phyloP scores from a whole-genome alignment of 2,113 vertebrate genomes.

The Phyllostomus hastatus region DNA sequence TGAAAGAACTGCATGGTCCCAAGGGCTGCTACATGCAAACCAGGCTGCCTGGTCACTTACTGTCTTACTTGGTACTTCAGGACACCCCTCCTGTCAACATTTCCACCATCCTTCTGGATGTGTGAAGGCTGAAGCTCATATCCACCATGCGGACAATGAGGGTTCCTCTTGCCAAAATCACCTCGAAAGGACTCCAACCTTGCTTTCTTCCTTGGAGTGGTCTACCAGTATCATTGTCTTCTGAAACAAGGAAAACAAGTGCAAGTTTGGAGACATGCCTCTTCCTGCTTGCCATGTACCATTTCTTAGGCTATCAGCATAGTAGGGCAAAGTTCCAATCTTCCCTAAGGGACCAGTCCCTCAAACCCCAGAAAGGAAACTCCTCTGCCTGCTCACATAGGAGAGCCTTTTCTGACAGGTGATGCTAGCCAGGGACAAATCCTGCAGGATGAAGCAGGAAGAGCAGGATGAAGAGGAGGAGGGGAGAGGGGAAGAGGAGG shows the following conservation, averaged over 20 bases:
- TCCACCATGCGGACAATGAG: slow-evolving; percentile 35
- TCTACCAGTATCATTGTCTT: slow-evolving; percentile 76
- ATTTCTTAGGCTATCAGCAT: background rate
- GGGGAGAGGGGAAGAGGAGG: background rate
- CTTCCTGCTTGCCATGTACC: background rate
- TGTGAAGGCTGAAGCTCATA: slow-evolving; percentile 50
- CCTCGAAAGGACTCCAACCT: slow-evolving; percentile 70
- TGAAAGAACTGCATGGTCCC: background rate
- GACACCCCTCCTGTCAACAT: slow-evolving; percentile 78
- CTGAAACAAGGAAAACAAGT: slow-evolving; percentile 69
- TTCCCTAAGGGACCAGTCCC: background rate
- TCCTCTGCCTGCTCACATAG: background rate
- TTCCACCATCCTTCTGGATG: slow-evolving; percentile 73
- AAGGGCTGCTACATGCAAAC: background rate
- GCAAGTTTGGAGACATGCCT: background rate
- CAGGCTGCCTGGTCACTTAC: slow-evolving; percentile 74
- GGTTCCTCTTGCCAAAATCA: slow-evolving; percentile 37
- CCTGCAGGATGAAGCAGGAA: background rate
- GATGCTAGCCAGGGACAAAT: background rate
- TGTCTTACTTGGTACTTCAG: slow-evolving; percentile 77
- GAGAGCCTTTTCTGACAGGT: background rate
- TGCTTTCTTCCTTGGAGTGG: slow-evolving; percentile 76
- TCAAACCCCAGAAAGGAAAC: background rate
- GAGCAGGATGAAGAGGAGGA: background rate
- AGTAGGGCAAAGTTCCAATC: background rate